These are phyloP conservation scores for Maccullochella peelii DNA, from an alignment of 2,113 vertebrate genomes.

Conservation along the genomic window DNA sequence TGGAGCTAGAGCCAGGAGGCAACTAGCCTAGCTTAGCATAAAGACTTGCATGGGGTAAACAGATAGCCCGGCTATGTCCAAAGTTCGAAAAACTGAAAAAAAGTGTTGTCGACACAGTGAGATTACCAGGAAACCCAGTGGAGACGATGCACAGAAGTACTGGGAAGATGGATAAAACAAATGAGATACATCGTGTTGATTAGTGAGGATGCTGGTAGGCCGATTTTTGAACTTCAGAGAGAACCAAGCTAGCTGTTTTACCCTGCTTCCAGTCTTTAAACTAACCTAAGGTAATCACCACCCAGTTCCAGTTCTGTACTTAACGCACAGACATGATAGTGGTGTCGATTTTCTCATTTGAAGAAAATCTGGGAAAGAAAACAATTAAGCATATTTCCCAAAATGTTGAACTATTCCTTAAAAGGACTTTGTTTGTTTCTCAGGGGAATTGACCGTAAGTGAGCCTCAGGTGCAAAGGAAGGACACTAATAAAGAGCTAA, in stretches of 20 bases:
- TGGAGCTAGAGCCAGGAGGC: too few relatives aligned
- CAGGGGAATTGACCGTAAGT: conserved; percentile 36
- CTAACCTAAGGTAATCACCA: background rate
- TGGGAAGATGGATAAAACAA: background rate
- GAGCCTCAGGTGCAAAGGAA: conserved; percentile 29
- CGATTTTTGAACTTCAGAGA: too few relatives aligned
- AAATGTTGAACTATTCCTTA: background rate
- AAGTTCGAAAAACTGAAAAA: background rate
- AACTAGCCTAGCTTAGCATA: conserved; percentile 10
- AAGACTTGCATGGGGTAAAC: background rate
- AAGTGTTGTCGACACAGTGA: background rate
- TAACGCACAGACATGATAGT: background rate
- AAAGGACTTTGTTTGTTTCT: conserved; percentile 23
- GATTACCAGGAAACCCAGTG: background rate
- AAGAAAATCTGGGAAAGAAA: background rate
- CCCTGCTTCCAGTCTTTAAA: background rate
- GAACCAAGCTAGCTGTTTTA: background rate
- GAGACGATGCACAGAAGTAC: background rate
- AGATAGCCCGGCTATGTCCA: background rate
- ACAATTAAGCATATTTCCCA: background rate
- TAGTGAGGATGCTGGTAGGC: background rate
- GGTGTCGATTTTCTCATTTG: background rate
- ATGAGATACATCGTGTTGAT: background rate
- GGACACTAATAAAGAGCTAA: background rate
- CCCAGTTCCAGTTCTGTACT: too few relatives aligned